Evolutionary conservation across 1,140 invertebrate species (phyloP).

Genomic region (Parapsyche elsis): DNA sequence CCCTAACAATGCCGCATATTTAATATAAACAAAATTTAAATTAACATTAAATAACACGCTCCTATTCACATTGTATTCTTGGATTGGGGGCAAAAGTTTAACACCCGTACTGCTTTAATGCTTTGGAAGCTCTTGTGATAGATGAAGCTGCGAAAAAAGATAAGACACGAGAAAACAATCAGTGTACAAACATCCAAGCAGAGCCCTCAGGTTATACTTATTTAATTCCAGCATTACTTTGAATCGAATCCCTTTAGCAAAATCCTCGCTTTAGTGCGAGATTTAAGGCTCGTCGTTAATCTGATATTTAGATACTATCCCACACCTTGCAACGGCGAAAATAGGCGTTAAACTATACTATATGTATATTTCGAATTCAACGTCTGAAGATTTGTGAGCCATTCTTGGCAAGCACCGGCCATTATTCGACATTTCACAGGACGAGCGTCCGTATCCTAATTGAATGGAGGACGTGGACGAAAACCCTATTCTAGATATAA

Average conservation of each 20-base stretch:
- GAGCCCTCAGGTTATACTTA: not conserved
- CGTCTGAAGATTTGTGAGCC: too few relatives aligned
- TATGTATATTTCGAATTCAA: too few relatives aligned
- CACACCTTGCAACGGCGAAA: not conserved
- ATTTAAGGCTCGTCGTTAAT: not conserved
- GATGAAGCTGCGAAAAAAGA: conserved; percentile 16
- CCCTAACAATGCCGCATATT: too few relatives aligned
- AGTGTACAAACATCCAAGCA: not conserved
- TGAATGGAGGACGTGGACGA: conserved; percentile 46
- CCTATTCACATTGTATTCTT: too few relatives aligned
- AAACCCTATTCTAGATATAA: conserved; percentile 28
- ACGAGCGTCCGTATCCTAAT: conserved; percentile 49
- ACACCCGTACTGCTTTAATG: not conserved
- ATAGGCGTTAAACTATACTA: not conserved
- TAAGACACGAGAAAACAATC: conserved; percentile 15
- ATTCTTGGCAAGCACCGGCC: conserved; percentile 14
- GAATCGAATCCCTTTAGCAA: not conserved
- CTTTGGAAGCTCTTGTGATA: not conserved
- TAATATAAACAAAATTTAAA: too few relatives aligned
- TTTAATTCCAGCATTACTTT: not conserved
- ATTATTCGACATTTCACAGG: conserved; percentile 46
- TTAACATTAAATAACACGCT: too few relatives aligned
- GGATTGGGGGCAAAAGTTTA: conserved; percentile 10
- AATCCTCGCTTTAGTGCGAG: not conserved
- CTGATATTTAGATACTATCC: not conserved